Base-by-base conservation (phyloP, 2,113 vertebrate genomes). In the Calyptommatus sinebrachiatus region DNA sequence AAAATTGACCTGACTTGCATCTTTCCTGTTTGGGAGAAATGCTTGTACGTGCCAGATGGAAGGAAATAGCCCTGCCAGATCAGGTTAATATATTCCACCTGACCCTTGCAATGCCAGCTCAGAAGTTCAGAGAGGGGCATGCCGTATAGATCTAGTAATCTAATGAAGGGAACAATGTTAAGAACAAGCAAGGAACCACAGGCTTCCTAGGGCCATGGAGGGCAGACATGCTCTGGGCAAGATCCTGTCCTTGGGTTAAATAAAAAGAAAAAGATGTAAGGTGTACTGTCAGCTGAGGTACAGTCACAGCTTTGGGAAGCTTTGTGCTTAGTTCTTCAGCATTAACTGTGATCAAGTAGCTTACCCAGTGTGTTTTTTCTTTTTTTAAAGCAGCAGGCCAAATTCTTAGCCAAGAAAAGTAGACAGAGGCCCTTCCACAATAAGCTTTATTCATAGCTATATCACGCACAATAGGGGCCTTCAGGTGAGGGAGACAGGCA, bases 11-110 rank as follows among this genome's bases (percentile, higher is more conserved):
- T 89, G 62, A 73, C 89, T 90, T 91, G 92, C 18, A 2, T 5
- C 45, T 18, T 9, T 12, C 12, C 0, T 91, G 83, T 85, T 84
- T 90, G 31, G 84, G 87, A 80, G 87, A 81, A 18, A 57, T 84
- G 78, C 35, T 4, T 61, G 26, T 26, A 4, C 24, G 8, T 22
- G 62, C 73, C 78, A 12, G 20, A 50, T 78, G 41, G 74, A 66
- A 22, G 83, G 18, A 35, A 60, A 71, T 50, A 69, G 77, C 84
- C 81, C 85, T 86, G 74, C 71, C 63, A 71, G 57, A 8, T 82
- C 53, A 53, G 50, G 60, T 41, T 35, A 45, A 76, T 88, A 78
- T 84, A 71, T 35, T 45, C 24, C 67, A 22, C 14, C 8, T 28
- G 84, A 88, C 88, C 88, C 88, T 82, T 80, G 60, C 82, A 70